Percentiles rank a stretch among this genome's conserved stretches.
These are phyloP conservation scores for Xiphorhynchus elegans DNA, from an alignment of 2,113 vertebrate species.

Conservation along the genomic window DNA sequence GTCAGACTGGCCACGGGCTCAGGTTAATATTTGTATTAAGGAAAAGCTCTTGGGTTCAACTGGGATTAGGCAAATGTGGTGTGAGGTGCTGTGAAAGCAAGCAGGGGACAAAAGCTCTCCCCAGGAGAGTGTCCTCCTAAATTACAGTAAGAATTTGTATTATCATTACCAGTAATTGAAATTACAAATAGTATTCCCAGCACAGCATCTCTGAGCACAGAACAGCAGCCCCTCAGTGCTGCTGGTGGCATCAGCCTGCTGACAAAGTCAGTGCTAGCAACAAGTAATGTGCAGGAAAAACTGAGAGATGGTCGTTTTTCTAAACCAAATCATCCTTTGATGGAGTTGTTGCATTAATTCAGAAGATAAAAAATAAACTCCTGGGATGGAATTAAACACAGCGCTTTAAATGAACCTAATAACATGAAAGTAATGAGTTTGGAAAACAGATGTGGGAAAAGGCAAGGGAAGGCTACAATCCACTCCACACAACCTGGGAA, in stretches of 20 bases:
- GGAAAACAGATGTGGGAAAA: slow-evolving; percentile 81
- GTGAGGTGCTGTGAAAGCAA: not conserved
- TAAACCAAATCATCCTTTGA: not conserved
- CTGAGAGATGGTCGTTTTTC: not conserved
- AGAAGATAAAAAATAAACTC: slow-evolving; percentile 45
- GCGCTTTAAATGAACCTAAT: slow-evolving; percentile 63
- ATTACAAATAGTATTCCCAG: not conserved
- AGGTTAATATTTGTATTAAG: not conserved
- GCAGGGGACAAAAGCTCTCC: not conserved
- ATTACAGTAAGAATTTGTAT: not conserved
- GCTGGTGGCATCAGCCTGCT: not conserved
- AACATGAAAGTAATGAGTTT: slow-evolving; percentile 79
- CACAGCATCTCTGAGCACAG: not conserved
- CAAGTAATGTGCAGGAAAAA: not conserved
- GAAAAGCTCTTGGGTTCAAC: not conserved
- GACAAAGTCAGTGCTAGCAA: not conserved
- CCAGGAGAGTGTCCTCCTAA: not conserved
- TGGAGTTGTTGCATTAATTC: slow-evolving; percentile 23
- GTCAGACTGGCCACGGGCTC: not conserved
- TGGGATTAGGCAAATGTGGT: not conserved
- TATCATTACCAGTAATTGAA: not conserved
- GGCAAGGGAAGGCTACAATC: slow-evolving; percentile 50
- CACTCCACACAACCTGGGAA: slow-evolving; percentile 70
- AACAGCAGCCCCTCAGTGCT: not conserved
- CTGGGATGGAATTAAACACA: slow-evolving; percentile 62